A percentile compares a stretch with the other conserved stretches of the same genome.
phyloP scores from a whole-genome alignment of 2,113 vertebrate genomes.

The Crypturellus undulatus region DNA sequence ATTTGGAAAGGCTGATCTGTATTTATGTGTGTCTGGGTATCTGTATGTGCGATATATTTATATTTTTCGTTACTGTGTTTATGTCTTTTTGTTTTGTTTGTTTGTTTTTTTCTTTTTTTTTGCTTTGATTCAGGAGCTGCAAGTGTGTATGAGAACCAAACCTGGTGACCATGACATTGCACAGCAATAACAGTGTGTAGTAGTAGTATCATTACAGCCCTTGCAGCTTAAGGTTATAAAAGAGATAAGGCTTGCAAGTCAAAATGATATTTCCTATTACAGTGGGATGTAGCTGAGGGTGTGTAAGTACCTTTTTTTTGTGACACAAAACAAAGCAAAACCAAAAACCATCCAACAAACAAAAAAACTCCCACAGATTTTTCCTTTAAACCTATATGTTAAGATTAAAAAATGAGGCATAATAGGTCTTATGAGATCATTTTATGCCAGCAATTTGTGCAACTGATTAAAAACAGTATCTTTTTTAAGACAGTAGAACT shows the following conservation, averaged over 20 bases:
- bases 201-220: not conserved
- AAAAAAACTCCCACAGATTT: not conserved
- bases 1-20: not conserved
- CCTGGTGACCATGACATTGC: not conserved
- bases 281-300: not conserved
- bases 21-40: not conserved
- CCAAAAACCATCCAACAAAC: too few species aligned
- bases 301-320: not conserved
- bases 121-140: not conserved
- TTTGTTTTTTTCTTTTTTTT: too few species aligned
- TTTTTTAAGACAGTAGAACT: not conserved
- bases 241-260: not conserved
- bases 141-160: not conserved
- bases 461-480: not conserved
- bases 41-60: not conserved
- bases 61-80: not conserved
- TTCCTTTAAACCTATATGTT: not conserved
- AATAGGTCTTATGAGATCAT: not conserved
- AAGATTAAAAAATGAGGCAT: not conserved
- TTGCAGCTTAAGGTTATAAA: not conserved
- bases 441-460: not conserved
- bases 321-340: too few species aligned
- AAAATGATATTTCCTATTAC: not conserved
- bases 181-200: not conserved
- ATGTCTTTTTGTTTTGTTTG: too few species aligned